Base-by-base conservation (phyloP, 2,888 invertebrate species). In the Noctua janthina region DNA sequence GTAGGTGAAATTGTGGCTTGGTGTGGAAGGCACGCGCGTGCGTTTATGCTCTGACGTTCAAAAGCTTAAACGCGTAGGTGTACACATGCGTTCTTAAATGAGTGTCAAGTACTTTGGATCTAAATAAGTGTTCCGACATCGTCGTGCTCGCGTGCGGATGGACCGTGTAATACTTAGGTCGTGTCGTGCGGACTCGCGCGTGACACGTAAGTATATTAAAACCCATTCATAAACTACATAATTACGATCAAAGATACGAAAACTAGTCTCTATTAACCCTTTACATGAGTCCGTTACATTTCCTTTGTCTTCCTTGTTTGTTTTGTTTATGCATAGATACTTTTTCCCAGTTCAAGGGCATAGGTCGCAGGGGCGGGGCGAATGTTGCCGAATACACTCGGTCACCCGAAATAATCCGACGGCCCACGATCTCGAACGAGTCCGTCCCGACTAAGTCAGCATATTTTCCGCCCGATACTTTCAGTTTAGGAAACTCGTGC, bases 331-430 rank as follows among this genome's bases (percentile, higher is more conserved):
- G 64, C 62, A 49, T 56, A 69, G 62, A 77, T 73, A 67, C 70
- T 74, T 74, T 78, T 29, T 64, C 66, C 5, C 67, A 75, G 87
- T 85, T 85, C 87, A 85, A 87, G 85, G 87, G 62, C 43, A 83
- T 17, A 76, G 74, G 59, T 78, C 75, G 69, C 29, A 17, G 64
- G n/a, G 49, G 68, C 13, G 64, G n/a, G 54, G 79, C 56, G 56
- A 77, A 72, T 64, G 62, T 66, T 35, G 66, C 46, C 56, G 76
- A 83, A 49, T 35, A 17, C 68, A 74, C 59, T 39, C 68, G 68
- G 59, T 74, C 71, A 76, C 75, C 67, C 85, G 87, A 85, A 64
- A 39, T 59, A 74, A 79, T 70, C 74, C 87, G 87, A 78, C 7
- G 20, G 77, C 64, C 59, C 56, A 67, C 82, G 76, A 85, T 23